phyloP scores from a whole-genome alignment of 2,797 vertebrate genomes.

The Myotis myotis region DNA sequence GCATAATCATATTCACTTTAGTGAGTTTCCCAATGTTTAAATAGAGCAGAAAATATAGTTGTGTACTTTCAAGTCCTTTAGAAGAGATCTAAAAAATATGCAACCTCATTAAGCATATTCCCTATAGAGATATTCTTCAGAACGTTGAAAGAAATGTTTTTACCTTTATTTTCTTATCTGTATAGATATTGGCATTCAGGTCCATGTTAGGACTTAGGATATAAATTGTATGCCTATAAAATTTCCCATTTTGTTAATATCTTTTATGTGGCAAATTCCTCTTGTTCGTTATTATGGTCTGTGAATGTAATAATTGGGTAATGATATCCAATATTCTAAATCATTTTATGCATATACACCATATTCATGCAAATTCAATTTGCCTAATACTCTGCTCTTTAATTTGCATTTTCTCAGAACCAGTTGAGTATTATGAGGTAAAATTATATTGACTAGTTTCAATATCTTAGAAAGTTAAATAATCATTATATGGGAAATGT shows the following conservation, averaged over 20 bases:
- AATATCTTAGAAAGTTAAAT: slow-evolving; percentile 59
- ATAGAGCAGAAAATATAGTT: background rate
- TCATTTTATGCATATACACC: slow-evolving; percentile 63
- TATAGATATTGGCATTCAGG: slow-evolving; percentile 60
- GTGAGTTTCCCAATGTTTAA: background rate
- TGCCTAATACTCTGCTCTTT: slow-evolving; percentile 65
- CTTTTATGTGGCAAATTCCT: slow-evolving; percentile 71
- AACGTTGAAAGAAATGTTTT: slow-evolving; percentile 36
- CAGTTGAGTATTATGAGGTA: slow-evolving; percentile 58
- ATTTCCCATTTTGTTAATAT: slow-evolving; percentile 75
- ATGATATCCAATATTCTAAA: slow-evolving; percentile 76
- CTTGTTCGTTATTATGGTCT: slow-evolving; percentile 72
- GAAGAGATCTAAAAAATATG: slow-evolving; percentile 50
- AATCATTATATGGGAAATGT: slow-evolving; percentile 55
- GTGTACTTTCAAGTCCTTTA: slow-evolving; percentile 13
- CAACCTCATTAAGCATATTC: slow-evolving; percentile 47
- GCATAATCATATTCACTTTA: background rate
- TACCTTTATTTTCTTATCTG: slow-evolving; percentile 56
- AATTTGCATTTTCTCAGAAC: slow-evolving; percentile 77
- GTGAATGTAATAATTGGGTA: slow-evolving; percentile 70
- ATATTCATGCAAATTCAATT: slow-evolving; percentile 73
- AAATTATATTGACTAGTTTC: slow-evolving; percentile 72
- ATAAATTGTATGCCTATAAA: slow-evolving; percentile 72
- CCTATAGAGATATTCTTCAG: slow-evolving; percentile 41
- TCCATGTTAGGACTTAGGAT: slow-evolving; percentile 28